A percentile compares a stretch with the other conserved stretches of the same genome.
These are phyloP conservation scores for Clarias pachynema DNA, from an alignment of 2,797 vertebrate species.

Conservation along the genomic window DNA sequence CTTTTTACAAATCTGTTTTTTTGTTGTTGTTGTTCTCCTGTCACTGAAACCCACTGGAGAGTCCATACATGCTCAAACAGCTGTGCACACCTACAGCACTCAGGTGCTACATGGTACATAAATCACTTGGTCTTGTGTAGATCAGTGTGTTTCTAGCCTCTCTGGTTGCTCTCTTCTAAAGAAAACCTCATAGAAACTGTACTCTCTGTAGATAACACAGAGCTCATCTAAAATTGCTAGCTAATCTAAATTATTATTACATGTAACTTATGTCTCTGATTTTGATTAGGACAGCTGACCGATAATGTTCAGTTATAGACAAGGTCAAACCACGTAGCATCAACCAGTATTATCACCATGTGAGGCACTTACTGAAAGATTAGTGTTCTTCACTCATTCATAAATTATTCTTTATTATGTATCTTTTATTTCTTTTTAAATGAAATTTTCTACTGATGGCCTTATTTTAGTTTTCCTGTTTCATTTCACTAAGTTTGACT, in stretches of 20 bases:
- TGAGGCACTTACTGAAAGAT: slow-evolving; percentile 57
- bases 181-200: not conserved
- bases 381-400: slow-evolving; percentile 17
- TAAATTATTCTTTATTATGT: slow-evolving; percentile 57
- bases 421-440: slow-evolving; percentile 51
- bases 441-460: slow-evolving; percentile 72
- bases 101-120: slow-evolving; percentile 73
- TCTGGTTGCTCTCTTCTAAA: slow-evolving; percentile 18
- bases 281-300: slow-evolving; percentile 34
- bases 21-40: slow-evolving; percentile 22
- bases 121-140: not conserved
- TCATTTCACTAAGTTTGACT: slow-evolving; percentile 44
- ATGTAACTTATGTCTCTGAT: slow-evolving; percentile 25
- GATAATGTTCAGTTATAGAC: slow-evolving; percentile 11
- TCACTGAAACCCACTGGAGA: slow-evolving; percentile 51
- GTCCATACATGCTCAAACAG: slow-evolving; percentile 61
- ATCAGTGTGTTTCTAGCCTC: slow-evolving; percentile 15
- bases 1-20: slow-evolving; percentile 55
- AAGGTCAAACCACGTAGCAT: slow-evolving; percentile 59
- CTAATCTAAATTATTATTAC: slow-evolving; percentile 26
- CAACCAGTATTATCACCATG: slow-evolving; percentile 63
- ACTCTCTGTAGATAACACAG: not conserved
- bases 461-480: slow-evolving; percentile 37
- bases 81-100: slow-evolving; percentile 56
- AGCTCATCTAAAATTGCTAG: slow-evolving; percentile 12